Evolutionary conservation across 2,888 invertebrate genomes (phyloP), one percentile per base, ranked within the genome.

Genomic region (Pristionchus japonicus): DNA sequence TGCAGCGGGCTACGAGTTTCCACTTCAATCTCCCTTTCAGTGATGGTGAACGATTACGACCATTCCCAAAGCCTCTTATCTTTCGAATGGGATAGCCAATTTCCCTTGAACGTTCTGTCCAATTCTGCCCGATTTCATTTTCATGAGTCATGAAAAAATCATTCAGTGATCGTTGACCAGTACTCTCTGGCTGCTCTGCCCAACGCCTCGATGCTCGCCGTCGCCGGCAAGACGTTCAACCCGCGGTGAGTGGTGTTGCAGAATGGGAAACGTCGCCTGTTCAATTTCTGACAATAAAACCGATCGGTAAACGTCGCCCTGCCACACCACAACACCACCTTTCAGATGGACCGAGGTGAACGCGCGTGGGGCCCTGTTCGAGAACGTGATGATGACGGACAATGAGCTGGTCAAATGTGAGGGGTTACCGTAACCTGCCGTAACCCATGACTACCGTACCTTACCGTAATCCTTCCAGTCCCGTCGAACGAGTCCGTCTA

Each of bases 331-430:
- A n/a, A 7, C 47, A 80, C 15, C 80, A 49, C 2, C 57, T n/a
- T 64, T 13, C 40, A 85, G 85, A 37, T 85, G 85, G 85, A 85
- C 61, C n/a, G 85, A 85, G 64, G 11, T 23, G 31, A 64, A 64
- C 27, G n/a, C 64, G n/a, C 85, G 61, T 7, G 85, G 43, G n/a
- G 64, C 64, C 9, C 31, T 64, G 0, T 2, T 85, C n/a, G 85
- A 85, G 85, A 37, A 31, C 15, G 20, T 34, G 13, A 1, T 85
- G 9, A 3, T 85, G 43, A 17, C 11, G 11, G 85, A 85, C 85
- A 85, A 64, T 43, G 43, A 64, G 11, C 23, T 85, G 1, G 3
- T 64, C 47, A 6, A 13, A 15, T 85, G 85, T 85, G 27, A 17
- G 61, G 6, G 4, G 17, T n/a, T 77, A 77, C 43, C 77, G 43